Percentiles rank a stretch among this genome's conserved stretches.
These are phyloP conservation scores for Drosophila malerkotliana DNA, from an alignment of 1,140 invertebrate species.

Conservation along the genomic window DNA sequence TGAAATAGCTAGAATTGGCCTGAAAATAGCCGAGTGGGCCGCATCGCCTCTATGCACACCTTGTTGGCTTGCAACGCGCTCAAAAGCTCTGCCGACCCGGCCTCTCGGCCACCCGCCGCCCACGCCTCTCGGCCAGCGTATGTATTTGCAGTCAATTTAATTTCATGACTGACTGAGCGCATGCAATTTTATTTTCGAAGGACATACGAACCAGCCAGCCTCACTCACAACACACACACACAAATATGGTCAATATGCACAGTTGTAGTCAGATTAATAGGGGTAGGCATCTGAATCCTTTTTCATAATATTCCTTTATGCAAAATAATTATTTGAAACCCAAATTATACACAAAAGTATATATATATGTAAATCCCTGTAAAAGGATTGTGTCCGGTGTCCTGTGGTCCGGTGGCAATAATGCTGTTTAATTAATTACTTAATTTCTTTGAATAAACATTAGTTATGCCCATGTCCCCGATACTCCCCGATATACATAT, in stretches of 20 bases:
- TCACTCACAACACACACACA: constrained; percentile 23
- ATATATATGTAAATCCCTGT: not conserved
- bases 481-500: not conserved
- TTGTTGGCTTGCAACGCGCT: constrained; percentile 39
- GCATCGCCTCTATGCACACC: constrained; percentile 19
- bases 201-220: constrained; percentile 54
- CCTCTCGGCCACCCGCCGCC: constrained; percentile 1
- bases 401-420: constrained; percentile 23
- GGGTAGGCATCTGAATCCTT: not conserved
- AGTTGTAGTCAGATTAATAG: not conserved
- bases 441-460: constrained; percentile 67
- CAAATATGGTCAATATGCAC: constrained; percentile 18
- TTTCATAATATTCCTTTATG: constrained; percentile 1
- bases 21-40: constrained; percentile 22
- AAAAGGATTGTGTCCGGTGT: not conserved
- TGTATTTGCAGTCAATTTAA: constrained; percentile 84
- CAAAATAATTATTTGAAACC: not conserved
- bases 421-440: constrained; percentile 71
- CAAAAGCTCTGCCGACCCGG: constrained; percentile 27
- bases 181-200: constrained; percentile 81
- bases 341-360: not conserved
- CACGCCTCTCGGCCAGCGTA: constrained; percentile 28
- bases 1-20: constrained; percentile 16
- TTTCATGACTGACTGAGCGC: constrained; percentile 83
- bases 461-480: constrained; percentile 52